phyloP scores from a whole-genome alignment of 2,888 invertebrate species.

The Rhagonycha lutea region DNA sequence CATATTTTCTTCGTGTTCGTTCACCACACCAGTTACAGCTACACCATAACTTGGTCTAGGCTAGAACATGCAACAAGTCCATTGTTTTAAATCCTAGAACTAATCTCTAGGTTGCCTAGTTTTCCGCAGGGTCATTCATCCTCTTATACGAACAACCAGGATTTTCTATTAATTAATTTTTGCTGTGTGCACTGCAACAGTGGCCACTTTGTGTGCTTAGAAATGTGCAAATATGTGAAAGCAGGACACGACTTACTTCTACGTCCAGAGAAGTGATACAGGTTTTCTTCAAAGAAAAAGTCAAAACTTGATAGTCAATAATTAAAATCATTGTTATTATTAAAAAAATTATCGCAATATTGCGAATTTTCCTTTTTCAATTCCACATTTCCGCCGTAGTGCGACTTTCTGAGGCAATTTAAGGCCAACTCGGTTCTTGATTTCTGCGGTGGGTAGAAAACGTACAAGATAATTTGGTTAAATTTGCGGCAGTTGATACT shows the following conservation, averaged over 20 bases:
- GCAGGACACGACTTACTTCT: constrained; percentile 19
- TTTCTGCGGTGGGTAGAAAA: not conserved
- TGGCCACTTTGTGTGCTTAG: constrained; percentile 8
- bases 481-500: not conserved
- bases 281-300: not conserved
- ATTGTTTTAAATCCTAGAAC: constrained; percentile 9
- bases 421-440: not conserved
- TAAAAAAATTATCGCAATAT: no score
- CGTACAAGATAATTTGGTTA: not conserved
- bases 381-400: not conserved
- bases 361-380: no score
- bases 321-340: no score
- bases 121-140: constrained; percentile 34
- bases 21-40: constrained; percentile 39
- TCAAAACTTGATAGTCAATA: not conserved
- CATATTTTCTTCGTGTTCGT: constrained; percentile 13
- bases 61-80: constrained; percentile 13
- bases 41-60: constrained; percentile 17
- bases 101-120: constrained; percentile 33
- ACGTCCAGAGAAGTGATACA: not conserved
- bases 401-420: not conserved
- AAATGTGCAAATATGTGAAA: constrained; percentile 16
- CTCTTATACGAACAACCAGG: not conserved
- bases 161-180: constrained; percentile 35
- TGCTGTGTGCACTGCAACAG: constrained; percentile 17